Evolutionary conservation across 1,140 invertebrate species (phyloP).

Genomic region (Ips typographus): DNA sequence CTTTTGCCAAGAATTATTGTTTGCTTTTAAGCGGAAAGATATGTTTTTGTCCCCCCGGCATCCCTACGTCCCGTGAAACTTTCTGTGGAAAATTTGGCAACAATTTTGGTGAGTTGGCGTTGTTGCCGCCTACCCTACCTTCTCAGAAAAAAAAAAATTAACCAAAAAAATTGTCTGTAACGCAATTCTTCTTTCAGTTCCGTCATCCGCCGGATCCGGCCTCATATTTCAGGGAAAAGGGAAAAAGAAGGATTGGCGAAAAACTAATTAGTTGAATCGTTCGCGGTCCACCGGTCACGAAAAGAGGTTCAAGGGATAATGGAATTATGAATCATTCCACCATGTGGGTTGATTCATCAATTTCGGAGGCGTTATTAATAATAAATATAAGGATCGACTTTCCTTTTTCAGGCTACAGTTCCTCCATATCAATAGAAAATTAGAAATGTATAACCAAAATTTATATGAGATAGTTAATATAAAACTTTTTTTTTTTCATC

Average conservation of each 20-base stretch:
- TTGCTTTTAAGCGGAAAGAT: slow-evolving; percentile 28
- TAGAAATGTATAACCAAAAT: no score
- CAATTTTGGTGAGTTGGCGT: background rate
- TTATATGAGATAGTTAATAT: no score
- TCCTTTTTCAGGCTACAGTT: background rate
- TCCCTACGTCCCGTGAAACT: background rate
- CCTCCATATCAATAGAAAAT: no score
- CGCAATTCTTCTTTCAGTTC: background rate
- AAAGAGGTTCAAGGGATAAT: slow-evolving; percentile 17
- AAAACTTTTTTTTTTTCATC: no score
- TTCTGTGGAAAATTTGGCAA: background rate
- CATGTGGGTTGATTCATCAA: background rate
- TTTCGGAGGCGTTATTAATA: background rate
- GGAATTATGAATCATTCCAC: slow-evolving; percentile 6
- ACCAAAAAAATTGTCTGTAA: background rate
- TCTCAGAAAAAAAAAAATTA: background rate
- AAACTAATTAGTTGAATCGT: slow-evolving; percentile 27
- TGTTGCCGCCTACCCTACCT: background rate
- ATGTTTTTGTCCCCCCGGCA: slow-evolving; percentile 3
- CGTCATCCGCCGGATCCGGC: background rate
- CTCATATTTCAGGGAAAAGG: slow-evolving; percentile 19
- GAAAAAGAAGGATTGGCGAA: slow-evolving; percentile 22
- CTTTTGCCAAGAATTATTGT: slow-evolving; percentile 25
- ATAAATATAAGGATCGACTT: background rate
- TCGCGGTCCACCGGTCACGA: slow-evolving; percentile 24